Percentiles rank a stretch among this genome's conserved stretches.
phyloP scores from a whole-genome alignment of 2,888 invertebrate genomes.

The Lingula anatina region DNA sequence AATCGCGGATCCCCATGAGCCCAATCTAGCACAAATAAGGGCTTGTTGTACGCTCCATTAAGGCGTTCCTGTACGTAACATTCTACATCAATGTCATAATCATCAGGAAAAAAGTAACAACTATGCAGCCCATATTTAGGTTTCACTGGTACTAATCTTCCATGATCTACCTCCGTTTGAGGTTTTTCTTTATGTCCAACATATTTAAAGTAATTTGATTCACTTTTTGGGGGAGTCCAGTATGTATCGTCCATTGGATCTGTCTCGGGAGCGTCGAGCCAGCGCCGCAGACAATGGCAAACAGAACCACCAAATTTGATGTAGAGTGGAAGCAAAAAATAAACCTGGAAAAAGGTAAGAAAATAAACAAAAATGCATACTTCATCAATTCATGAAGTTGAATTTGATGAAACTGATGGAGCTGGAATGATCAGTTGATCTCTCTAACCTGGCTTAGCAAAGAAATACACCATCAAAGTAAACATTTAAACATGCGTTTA shows the following conservation, averaged over 20 bases:
- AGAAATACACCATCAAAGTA: not conserved
- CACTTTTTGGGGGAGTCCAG: conserved; percentile 16
- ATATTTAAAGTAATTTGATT: not conserved
- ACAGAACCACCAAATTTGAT: conserved; percentile 31
- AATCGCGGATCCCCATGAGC: conserved; percentile 26
- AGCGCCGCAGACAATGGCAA: conserved; percentile 23
- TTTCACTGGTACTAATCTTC: not conserved
- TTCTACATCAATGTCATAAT: conserved; percentile 19
- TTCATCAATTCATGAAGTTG: not conserved
- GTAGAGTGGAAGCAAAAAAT: conserved; percentile 27
- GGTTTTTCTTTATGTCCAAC: not conserved
- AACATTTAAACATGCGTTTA: too few species aligned
- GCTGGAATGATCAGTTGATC: too few species aligned
- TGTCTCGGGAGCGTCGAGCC: conserved; percentile 23
- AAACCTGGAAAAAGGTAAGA: too few species aligned
- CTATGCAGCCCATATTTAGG: not conserved
- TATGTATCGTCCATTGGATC: conserved; percentile 24
- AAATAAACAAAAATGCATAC: too few species aligned
- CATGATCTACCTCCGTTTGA: not conserved
- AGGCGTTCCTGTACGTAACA: conserved; percentile 21
- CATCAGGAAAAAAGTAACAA: too few species aligned
- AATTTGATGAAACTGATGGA: too few species aligned
- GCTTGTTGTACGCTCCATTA: conserved; percentile 15
- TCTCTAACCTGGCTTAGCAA: too few species aligned
- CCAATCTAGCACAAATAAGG: conserved; percentile 23